A percentile compares a stretch with the other conserved stretches of the same genome.
Evolutionary conservation across 2,797 vertebrate genomes (phyloP).

Genomic region (Myotis vivesi): DNA sequence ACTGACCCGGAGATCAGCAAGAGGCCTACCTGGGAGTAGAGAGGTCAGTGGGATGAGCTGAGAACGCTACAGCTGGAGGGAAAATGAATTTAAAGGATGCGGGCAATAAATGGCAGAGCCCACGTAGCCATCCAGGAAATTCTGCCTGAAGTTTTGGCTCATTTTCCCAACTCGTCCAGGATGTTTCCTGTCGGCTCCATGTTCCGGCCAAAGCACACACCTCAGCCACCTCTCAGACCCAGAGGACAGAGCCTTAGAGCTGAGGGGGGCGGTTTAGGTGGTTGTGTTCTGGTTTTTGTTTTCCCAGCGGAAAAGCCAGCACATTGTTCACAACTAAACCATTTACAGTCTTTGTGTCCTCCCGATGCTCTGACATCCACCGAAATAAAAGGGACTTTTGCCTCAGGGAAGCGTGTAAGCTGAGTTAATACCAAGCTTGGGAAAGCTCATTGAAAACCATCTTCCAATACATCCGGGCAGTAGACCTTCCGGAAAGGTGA

Average conservation of each 20-base stretch:
- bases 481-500: background rate
- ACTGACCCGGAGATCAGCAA: background rate
- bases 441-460: constrained; percentile 12
- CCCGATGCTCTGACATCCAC: background rate
- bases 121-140: background rate
- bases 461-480: background rate
- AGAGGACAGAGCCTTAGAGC: background rate
- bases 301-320: background rate
- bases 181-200: background rate
- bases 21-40: background rate
- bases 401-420: background rate
- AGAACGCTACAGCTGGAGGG: background rate
- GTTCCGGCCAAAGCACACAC: background rate
- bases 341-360: background rate
- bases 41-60: background rate
- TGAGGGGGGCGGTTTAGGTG: background rate
- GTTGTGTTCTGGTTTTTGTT: background rate
- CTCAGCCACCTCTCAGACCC: background rate
- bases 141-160: background rate
- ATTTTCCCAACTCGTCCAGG: background rate
- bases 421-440: background rate
- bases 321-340: background rate
- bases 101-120: background rate
- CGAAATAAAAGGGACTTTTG: constrained; percentile 45
- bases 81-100: background rate